Base-by-base conservation (phyloP, 2,888 invertebrate species). In the Pachycephus smyrnensis region DNA sequence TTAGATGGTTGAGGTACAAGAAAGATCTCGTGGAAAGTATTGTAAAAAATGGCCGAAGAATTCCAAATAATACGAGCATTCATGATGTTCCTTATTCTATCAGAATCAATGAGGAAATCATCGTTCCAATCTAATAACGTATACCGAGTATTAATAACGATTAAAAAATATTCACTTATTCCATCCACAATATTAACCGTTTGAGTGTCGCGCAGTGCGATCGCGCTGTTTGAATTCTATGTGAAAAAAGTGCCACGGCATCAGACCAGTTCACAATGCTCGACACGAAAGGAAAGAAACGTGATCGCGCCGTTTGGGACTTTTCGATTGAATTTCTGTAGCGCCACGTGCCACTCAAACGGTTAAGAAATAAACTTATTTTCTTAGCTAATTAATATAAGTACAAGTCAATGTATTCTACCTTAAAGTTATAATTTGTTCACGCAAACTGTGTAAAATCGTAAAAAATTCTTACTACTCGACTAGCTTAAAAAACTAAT, bases 31-130 rank as follows among this genome's bases (percentile, higher is more conserved):
- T 94, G 0, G 86, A 92, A 9, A 93, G 93, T 76, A 92, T 94
- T 31, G 88, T 94, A 23, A 90, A 91, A 3, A 91, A 79, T 40
- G 85, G 93, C 23, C 92, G 92, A 78, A 92, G 92, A 75, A 90
- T 93, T 30, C 92, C 92, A 77, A 94, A 93, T 87, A 92, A 92
- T 87, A 94, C 94, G 12, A 93, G 93, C 0, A 91, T 93, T 12
- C 94, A 94, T 78, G 94, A 95, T 76, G 94, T 95, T 23, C 95
- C 95, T 0, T 95, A 94, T 86, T 94, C 94, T 55, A 94, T 94
- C 79, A 92, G 94, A 33, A 93, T 95, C 88, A 93, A 93, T 75
- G 93, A 94, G 86, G 92, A 93, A 92, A 86, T 92, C 11, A 92
- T 93, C 55, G 71, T 79, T 71, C 12, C 73, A 9, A 55, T 2